These are phyloP conservation scores for Thymelicus sylvestris DNA, from an alignment of 2,888 invertebrate genomes.

Conservation along the genomic window DNA sequence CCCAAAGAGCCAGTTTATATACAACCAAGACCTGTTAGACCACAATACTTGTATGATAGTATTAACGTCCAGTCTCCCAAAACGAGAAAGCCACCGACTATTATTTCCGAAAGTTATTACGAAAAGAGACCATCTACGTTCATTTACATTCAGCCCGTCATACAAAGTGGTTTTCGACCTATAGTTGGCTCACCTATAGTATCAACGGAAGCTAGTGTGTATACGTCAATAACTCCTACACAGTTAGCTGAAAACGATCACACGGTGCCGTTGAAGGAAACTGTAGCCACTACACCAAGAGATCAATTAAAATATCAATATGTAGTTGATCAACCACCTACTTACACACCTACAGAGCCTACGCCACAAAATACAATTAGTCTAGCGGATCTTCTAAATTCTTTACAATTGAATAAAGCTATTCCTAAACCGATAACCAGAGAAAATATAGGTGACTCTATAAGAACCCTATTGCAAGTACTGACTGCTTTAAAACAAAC, in stretches of 20 bases:
- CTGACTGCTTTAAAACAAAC: constrained; percentile 87
- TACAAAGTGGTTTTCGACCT: constrained; percentile 74
- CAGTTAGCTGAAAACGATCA: constrained; percentile 54
- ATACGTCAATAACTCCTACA: constrained; percentile 48
- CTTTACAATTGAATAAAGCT: constrained; percentile 90
- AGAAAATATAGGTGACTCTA: constrained; percentile 91
- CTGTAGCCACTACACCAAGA: constrained; percentile 49
- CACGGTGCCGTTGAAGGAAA: constrained; percentile 48
- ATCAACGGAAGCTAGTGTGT: constrained; percentile 55
- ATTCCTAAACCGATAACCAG: constrained; percentile 90
- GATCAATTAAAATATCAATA: constrained; percentile 64
- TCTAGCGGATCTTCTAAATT: constrained; percentile 86
- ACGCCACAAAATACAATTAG: constrained; percentile 56
- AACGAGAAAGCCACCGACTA: constrained; percentile 54
- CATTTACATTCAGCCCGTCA: constrained; percentile 59
- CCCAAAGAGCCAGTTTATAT: constrained; percentile 65
- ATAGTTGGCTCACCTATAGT: constrained; percentile 55
- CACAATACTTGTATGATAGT: constrained; percentile 61
- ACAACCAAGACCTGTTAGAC: constrained; percentile 64
- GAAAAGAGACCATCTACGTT: constrained; percentile 62
- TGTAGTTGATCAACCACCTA: constrained; percentile 58
- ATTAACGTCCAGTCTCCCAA: constrained; percentile 53
- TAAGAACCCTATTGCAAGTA: constrained; percentile 90
- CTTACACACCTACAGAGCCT: constrained; percentile 51
- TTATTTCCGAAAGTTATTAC: constrained; percentile 72